Percentiles rank a stretch among this genome's conserved stretches.
Conservation (phyloP, 2,113 vertebrate genomes). For the Callionymus lyra region DNA sequence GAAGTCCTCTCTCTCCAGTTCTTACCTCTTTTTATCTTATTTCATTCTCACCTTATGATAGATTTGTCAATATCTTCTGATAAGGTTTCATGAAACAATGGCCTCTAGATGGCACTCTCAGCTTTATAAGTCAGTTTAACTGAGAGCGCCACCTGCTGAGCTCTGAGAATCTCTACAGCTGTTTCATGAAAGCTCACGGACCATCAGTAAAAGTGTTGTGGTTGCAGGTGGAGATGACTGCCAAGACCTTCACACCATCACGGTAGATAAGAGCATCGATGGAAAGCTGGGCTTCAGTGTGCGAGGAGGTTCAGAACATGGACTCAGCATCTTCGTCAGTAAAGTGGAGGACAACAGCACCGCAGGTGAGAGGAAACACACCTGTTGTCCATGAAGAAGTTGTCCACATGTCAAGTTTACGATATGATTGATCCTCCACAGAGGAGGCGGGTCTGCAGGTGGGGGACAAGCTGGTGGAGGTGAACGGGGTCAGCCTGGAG, state of each 20-base stretch:
- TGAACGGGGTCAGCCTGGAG: slow-evolving; percentile 87
- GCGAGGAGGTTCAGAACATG: slow-evolving; percentile 84
- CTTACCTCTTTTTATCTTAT: too few species aligned
- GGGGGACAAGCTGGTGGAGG: slow-evolving; percentile 89
- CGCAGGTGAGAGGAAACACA: slow-evolving; percentile 63
- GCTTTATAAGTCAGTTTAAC: too few species aligned
- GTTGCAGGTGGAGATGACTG: slow-evolving; percentile 59
- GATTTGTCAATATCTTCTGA: too few species aligned
- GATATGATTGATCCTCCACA: slow-evolving; percentile 30
- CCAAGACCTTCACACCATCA: slow-evolving; percentile 82
- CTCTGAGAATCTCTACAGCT: too few species aligned
- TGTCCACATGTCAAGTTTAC: neutral
- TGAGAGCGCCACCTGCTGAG: too few species aligned
- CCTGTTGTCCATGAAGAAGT: neutral
- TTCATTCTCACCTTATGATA: too few species aligned
- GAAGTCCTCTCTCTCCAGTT: too few species aligned
- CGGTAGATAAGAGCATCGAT: slow-evolving; percentile 78
- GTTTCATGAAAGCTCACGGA: too few species aligned
- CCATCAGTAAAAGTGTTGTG: neutral
- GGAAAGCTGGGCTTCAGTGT: slow-evolving; percentile 90
- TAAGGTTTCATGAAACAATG: too few species aligned
- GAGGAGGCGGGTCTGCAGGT: slow-evolving; percentile 80
- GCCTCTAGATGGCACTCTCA: too few species aligned
- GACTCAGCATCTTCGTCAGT: slow-evolving; percentile 91
- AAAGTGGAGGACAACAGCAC: slow-evolving; percentile 87